Conservation (phyloP, 2,888 invertebrate genomes). For the Drosophila leonis region DNA sequence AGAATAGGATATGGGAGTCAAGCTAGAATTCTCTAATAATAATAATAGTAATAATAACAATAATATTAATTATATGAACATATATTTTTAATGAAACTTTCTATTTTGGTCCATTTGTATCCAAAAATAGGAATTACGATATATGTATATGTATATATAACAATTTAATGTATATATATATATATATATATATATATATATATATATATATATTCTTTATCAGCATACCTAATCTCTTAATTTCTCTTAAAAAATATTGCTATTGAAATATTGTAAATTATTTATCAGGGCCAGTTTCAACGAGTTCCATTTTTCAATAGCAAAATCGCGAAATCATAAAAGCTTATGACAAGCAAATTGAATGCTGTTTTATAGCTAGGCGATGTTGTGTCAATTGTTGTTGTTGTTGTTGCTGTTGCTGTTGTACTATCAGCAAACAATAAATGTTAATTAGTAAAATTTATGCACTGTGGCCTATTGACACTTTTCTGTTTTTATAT, state of each 20-base stretch:
- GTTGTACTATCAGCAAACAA: slow-evolving; percentile 67
- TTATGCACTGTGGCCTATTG: slow-evolving; percentile 72
- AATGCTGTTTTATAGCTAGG: slow-evolving; percentile 52
- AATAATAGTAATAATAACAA: too few relatives aligned
- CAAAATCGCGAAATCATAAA: slow-evolving; percentile 57
- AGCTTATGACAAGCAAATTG: slow-evolving; percentile 65
- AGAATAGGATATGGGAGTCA: background rate
- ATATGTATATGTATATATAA: too few relatives aligned
- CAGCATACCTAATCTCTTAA: background rate
- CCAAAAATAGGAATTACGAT: too few relatives aligned
- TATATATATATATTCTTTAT: background rate
- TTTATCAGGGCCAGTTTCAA: background rate
- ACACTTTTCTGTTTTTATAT: slow-evolving; percentile 56
- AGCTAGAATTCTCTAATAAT: too few relatives aligned
- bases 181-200: background rate
- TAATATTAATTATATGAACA: too few relatives aligned
- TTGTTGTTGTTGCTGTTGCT: slow-evolving; percentile 31
- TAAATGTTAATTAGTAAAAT: slow-evolving; percentile 77
- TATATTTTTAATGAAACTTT: too few relatives aligned
- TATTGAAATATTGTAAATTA: slow-evolving; percentile 9
- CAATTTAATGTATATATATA: too few relatives aligned
- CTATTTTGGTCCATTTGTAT: too few relatives aligned
- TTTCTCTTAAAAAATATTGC: background rate
- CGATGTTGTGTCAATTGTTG: slow-evolving; percentile 19
- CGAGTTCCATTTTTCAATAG: slow-evolving; percentile 28